Evolutionary conservation across 1,140 invertebrate species (phyloP), one percentile per base, ranked within the genome.

Genomic region (Orius insidiosus): DNA sequence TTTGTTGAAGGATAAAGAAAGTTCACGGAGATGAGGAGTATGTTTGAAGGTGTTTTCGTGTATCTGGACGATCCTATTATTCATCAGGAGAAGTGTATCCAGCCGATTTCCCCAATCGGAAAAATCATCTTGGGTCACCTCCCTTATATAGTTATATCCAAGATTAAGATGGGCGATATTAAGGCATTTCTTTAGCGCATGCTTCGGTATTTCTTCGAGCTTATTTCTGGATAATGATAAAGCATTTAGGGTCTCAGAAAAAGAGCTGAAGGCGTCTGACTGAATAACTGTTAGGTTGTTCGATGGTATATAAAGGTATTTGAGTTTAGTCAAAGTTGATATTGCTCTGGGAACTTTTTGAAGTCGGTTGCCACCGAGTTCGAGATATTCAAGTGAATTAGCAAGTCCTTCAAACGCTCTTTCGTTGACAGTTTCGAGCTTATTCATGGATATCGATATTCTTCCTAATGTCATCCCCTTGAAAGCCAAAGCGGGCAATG

Each of bases 1-100:
- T 53, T 82, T 78, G 61, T 92, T 92, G 60, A 89, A 90, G 49
- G 83, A 87, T 35, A 93, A 63, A 61, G 81, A 85, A 24, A 93
- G 72, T 61, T 92, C 86, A 55, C 79, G 77, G 42, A 92, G 66
- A 51, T 76, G 71, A 35, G 70, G 70, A 34, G 76, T 62, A 1
- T 72, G 69, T 38, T 69, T 68, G 60, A 89, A 89, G 45, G 80
- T 71, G 42, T 78, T 71, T 35, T 72, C 65, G 55, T 74, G 74
- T 34, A 93, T 65, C 56, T 75, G 72, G 4, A 75, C 74, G 37
- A 93, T 74, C 53, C 78, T 72, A 59, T 93, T 93, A 62, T 87
- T 88, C 30, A 82, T 70, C 41, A 93, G 63, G 41, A 87, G 68
- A 8, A 93, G 68, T 44, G 84, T 88, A 53, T 79, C 76, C n/a